Evolutionary conservation across 2,888 invertebrate species (phyloP).

Genomic region (Drosophila pullipes): DNA sequence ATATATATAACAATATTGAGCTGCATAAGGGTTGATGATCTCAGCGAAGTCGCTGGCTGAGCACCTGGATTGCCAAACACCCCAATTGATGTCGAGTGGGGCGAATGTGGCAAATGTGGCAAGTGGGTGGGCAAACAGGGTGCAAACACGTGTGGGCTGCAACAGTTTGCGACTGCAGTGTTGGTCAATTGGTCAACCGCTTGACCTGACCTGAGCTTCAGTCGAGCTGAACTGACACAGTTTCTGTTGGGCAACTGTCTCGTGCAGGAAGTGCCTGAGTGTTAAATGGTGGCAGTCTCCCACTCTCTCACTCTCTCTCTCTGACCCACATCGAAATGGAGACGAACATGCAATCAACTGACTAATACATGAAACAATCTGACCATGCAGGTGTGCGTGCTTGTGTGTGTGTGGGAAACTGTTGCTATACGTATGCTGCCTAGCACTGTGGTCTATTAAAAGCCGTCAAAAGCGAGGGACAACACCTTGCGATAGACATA

Average conservation of each 20-base stretch:
- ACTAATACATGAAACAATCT: constrained; percentile 43
- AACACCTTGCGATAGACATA: constrained; percentile 23
- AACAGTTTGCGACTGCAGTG: constrained; percentile 37
- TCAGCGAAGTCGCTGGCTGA: background rate
- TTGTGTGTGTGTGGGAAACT: constrained; percentile 5
- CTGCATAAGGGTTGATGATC: background rate
- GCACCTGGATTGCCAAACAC: background rate
- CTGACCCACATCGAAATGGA: constrained; percentile 14
- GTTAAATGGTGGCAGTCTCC: constrained; percentile 18
- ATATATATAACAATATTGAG: background rate
- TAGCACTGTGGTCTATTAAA: constrained; percentile 33
- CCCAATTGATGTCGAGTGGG: constrained; percentile 10
- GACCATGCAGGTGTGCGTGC: constrained; percentile 26
- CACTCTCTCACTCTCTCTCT: background rate
- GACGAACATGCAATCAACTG: constrained; percentile 26
- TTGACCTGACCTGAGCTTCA: constrained; percentile 43
- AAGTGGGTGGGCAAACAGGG: background rate
- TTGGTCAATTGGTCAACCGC: constrained; percentile 38
- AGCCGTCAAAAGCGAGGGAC: constrained; percentile 17
- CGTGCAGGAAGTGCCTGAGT: constrained; percentile 30
- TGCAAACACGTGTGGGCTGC: constrained; percentile 15
- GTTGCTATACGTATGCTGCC: constrained; percentile 1
- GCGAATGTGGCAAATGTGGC: constrained; percentile 1
- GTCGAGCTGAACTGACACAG: constrained; percentile 32
- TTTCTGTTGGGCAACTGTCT: constrained; percentile 17